Evolutionary conservation across 2,113 vertebrate species (phyloP).

Genomic region (Ptyas mucosa): DNA sequence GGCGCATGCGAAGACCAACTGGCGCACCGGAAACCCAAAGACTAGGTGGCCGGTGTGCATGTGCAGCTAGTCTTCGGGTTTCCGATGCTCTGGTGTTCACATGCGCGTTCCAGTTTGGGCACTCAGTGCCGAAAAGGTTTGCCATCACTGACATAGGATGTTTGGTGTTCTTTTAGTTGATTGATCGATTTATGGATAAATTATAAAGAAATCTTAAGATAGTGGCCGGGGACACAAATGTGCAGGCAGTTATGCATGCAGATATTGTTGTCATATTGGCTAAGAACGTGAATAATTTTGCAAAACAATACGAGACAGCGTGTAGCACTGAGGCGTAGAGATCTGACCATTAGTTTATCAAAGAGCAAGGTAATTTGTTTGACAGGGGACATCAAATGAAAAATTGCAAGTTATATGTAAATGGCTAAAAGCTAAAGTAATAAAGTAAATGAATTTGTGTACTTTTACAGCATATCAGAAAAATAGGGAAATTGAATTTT

Average conservation of each 20-base stretch:
- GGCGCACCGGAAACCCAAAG: no score
- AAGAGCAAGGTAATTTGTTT: neutral
- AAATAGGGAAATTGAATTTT: neutral
- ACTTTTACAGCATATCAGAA: neutral
- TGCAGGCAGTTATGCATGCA: neutral
- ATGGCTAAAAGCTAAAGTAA: neutral
- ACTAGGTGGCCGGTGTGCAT: no score
- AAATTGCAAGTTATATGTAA: neutral
- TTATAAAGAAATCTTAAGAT: neutral
- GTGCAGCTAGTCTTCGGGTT: no score
- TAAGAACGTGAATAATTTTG: neutral
- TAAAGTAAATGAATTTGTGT: neutral
- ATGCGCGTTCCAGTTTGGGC: no score
- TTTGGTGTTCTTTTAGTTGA: neutral
- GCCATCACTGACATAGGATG: neutral
- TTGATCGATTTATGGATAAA: neutral
- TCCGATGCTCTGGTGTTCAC: no score
- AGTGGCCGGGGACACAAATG: neutral
- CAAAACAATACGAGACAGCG: neutral
- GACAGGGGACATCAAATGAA: neutral
- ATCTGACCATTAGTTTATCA: neutral
- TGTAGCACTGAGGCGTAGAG: neutral
- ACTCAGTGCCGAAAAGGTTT: no score
- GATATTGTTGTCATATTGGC: neutral
- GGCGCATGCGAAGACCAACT: no score